A percentile compares a stretch with the other conserved stretches of the same genome.
These are phyloP conservation scores for Chlorodrepanis virens DNA, from an alignment of 2,113 vertebrate species.

Conservation along the genomic window DNA sequence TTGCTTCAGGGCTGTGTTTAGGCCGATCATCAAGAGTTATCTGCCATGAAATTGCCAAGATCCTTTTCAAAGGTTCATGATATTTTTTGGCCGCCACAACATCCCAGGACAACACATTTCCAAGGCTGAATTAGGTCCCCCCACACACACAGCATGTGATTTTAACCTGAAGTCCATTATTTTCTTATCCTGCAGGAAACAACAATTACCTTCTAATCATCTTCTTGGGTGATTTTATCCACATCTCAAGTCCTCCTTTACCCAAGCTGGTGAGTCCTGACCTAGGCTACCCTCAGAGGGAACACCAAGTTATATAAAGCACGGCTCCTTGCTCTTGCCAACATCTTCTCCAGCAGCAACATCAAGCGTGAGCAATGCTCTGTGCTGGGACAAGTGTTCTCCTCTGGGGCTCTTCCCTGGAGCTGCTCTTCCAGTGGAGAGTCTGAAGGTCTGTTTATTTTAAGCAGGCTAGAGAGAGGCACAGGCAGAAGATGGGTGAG, in stretches of 20 bases:
- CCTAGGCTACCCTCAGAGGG: background rate
- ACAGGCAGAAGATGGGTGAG: background rate
- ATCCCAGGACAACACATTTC: background rate
- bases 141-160: rapidly evolving
- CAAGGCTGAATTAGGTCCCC: background rate
- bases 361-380: rapidly evolving
- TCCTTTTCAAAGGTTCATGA: background rate
- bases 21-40: background rate
- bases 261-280: background rate
- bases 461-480: background rate
- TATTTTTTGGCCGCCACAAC: background rate
- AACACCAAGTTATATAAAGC: background rate
- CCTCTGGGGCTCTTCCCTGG: background rate
- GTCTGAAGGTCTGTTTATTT: background rate
- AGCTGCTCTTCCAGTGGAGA: background rate
- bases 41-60: slow-evolving; percentile 18
- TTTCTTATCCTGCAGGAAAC: background rate
- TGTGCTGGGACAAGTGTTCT: background rate
- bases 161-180: background rate
- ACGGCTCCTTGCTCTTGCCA: background rate
- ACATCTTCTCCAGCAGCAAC: background rate
- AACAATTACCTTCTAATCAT: background rate
- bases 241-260: background rate
- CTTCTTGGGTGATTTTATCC: background rate
- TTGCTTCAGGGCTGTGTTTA: background rate